A percentile compares a stretch with the other conserved stretches of the same genome.
Conservation (phyloP, 2,888 invertebrate species). For the Drosophila subquinaria region DNA sequence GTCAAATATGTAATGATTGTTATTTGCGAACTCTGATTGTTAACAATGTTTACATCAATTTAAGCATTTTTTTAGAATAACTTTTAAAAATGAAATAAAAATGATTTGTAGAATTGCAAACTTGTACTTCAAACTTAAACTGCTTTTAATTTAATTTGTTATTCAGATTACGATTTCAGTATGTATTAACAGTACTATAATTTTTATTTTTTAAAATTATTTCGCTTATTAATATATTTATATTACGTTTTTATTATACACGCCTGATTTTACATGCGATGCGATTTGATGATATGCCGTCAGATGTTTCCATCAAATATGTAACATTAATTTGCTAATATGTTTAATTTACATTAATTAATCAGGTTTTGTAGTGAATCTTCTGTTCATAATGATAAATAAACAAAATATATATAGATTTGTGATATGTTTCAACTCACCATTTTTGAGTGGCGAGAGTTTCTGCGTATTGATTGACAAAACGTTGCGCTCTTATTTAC, state of each 20-base stretch:
- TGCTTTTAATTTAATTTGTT: conserved; percentile 12
- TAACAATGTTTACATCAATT: not conserved
- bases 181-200: not conserved
- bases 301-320: not conserved
- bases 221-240: not conserved
- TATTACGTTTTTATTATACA: not conserved
- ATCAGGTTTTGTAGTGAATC: not conserved
- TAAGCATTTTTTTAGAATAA: not conserved
- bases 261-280: not conserved
- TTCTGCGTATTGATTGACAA: conserved; percentile 38
- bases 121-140: conserved; percentile 1
- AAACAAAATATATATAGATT: not conserved
- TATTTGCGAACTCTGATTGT: not conserved
- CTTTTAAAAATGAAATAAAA: conserved; percentile 1
- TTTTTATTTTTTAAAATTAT: not conserved
- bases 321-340: not conserved
- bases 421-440: conserved; percentile 83
- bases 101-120: conserved; percentile 5
- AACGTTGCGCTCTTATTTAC: conserved; percentile 77
- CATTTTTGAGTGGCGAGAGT: conserved; percentile 57
- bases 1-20: not conserved
- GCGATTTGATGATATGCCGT: not conserved
- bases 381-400: not conserved
- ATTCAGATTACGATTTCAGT: not conserved
- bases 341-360: not conserved